phyloP scores from a whole-genome alignment of 2,888 invertebrate species.

The Eugnorisma glareosa region DNA sequence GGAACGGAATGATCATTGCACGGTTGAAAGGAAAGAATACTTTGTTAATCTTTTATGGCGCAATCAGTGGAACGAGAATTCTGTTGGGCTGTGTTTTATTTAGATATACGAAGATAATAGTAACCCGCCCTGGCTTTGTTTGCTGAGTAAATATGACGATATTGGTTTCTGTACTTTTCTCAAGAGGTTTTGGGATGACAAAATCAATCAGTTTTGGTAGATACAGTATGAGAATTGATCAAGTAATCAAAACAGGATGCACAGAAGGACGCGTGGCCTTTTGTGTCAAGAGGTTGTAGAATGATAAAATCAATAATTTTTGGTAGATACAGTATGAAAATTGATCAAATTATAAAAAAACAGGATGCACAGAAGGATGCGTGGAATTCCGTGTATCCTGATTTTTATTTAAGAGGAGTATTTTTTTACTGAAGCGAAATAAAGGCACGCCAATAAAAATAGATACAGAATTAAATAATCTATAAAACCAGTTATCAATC shows the following conservation, averaged over 20 bases:
- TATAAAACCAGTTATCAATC: background rate
- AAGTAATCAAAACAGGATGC: background rate
- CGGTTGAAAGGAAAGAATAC: conserved; percentile 16
- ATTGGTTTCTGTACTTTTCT: background rate
- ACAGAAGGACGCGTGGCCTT: background rate
- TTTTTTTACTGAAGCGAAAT: background rate
- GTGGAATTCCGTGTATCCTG: too few relatives aligned
- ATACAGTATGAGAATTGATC: background rate
- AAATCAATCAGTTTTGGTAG: background rate
- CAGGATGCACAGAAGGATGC: background rate
- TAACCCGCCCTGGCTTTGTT: background rate
- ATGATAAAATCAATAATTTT: background rate
- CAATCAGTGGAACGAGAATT: conserved; percentile 28
- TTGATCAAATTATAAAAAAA: background rate
- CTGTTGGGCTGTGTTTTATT: background rate
- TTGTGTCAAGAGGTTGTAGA: background rate
- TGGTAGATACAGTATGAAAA: background rate
- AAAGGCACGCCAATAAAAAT: background rate
- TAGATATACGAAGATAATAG: background rate
- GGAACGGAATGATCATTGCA: conserved; percentile 37
- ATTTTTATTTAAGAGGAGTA: background rate
- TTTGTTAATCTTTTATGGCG: conserved; percentile 29
- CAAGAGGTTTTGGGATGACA: background rate
- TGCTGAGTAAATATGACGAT: background rate
- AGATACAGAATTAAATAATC: background rate